These are phyloP conservation scores for Nymphalis io DNA, from an alignment of 1,140 invertebrate species.

Conservation along the genomic window DNA sequence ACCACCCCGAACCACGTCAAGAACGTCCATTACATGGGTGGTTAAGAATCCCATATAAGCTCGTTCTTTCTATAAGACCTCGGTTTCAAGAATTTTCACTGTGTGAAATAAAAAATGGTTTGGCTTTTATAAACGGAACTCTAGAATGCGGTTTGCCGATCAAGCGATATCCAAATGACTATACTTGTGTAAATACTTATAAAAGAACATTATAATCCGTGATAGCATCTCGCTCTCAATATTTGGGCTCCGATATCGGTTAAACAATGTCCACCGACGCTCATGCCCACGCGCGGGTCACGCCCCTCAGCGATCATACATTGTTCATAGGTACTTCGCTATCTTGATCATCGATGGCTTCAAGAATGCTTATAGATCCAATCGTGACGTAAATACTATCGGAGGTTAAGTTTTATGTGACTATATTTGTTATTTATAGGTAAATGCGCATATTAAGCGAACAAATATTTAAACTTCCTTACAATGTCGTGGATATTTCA, in stretches of 20 bases:
- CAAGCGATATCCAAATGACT: constrained; percentile 38
- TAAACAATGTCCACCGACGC: constrained; percentile 69
- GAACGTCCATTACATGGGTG: no score
- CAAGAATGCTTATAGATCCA: constrained; percentile 59
- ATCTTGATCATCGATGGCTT: constrained; percentile 57
- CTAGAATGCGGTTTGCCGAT: not conserved
- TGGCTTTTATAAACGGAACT: not conserved
- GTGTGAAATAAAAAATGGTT: not conserved
- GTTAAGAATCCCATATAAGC: no score
- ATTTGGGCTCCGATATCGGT: constrained; percentile 58
- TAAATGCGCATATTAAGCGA: constrained; percentile 25
- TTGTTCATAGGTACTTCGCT: constrained; percentile 56
- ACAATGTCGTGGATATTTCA: not conserved
- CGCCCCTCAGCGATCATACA: constrained; percentile 58
- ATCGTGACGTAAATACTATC: constrained; percentile 52
- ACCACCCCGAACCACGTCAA: no score
- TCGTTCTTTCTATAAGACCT: no score
- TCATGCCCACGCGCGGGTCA: constrained; percentile 59
- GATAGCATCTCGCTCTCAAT: constrained; percentile 68
- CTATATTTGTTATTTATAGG: constrained; percentile 29
- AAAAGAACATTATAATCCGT: constrained; percentile 70
- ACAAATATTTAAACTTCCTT: constrained; percentile 15
- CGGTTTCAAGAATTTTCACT: no score
- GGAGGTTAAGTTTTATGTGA: constrained; percentile 35
- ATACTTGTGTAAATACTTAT: constrained; percentile 72